Base-by-base conservation (phyloP, 2,797 vertebrate genomes). In the Melanotaenia nigrans region DNA sequence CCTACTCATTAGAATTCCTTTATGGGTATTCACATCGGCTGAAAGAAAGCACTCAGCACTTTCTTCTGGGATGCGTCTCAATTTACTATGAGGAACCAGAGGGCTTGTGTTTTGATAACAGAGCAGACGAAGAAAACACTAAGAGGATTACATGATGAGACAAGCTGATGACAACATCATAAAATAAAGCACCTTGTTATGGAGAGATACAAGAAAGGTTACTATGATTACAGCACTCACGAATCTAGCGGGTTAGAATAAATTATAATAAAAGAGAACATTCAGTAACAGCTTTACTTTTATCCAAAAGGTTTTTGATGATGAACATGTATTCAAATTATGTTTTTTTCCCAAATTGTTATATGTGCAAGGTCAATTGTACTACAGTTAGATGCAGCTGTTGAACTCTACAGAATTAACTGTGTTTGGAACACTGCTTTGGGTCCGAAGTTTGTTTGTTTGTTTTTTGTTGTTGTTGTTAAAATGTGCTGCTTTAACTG, bases 141-240 rank as follows among this genome's bases (percentile, higher is more conserved):
- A 85, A 85, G 85, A 85, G 80, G 81, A 89, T 87, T 89, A 86
- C 79, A 71, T 2, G 66, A 75, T 60, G 35, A 83, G 75, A 85
- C 78, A 66, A 81, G 67, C 73, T 8, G 55, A 60, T 83, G 81
- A 82, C 79, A 83, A 36, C 25, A 30, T 49, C 35, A 76, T 79
- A 69, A 61, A 61, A 77, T 71, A 32, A 59, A 47, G 42, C 68
- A 59, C 61, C 69, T 53, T 56, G 24, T 83, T 59, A 63, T 45
- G 54, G 28, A 59, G 58, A 55, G 28, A 82, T 51, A 25, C 22
- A 56, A 45, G 66, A 11, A 32, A 4, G 42, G 42, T 65, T 67
- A 61, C 55, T 54, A 68, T 45, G 1, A 79, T 78, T 70, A 62
- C 33, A 24, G 60, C 40, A 53, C 72, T 65, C 67, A 68, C 55